Evolutionary conservation across 2,797 vertebrate species (phyloP), one percentile per base, ranked within the genome.

Genomic region (Eremophila alpestris): DNA sequence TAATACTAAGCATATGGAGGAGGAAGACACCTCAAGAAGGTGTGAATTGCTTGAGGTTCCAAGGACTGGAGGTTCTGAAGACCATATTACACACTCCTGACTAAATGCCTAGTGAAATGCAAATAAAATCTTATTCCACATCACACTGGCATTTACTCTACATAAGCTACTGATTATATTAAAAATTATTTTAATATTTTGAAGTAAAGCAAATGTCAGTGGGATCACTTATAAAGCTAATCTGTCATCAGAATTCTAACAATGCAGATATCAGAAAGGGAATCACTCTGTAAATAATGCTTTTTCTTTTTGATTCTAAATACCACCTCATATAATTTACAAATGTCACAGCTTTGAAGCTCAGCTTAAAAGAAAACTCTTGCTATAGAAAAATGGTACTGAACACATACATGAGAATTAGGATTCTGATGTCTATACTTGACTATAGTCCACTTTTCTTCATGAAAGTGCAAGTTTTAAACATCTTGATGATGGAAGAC

Each of bases 331-430:
- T 38, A 68, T 46, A 58, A 65, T 85, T 90, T 77, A 80, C 70
- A 94, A 95, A 94, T 93, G 46, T 88, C 73, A 62, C 24, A 34
- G 30, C 40, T 77, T 87, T 71, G 90, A 94, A 84, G 46, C 74
- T 84, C 58, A 79, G 30, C 16, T 54, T 82, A 70, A 82, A 89
- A 76, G 52, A 27, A 64, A 56, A 56, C 60, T 60, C 29, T 71
- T 89, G 36, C 45, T 55, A 23, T 83, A 70, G 76, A 68, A 89
- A 80, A 94, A 54, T 22, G 5, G 10, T 49, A 46, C 77, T 77
- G 40, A 15, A 10, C 27, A 17, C 0, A 0, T 49, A 70, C n/a
- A 41, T 9, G 17, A 32, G 45, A 60, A 63, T 70, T 79, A 67
- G 32, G 41, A 64, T 89, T 84, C 70, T 83, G 48, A 36, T 49